Conservation (phyloP, 2,113 vertebrate species). For the Callocephalon fimbriatum region DNA sequence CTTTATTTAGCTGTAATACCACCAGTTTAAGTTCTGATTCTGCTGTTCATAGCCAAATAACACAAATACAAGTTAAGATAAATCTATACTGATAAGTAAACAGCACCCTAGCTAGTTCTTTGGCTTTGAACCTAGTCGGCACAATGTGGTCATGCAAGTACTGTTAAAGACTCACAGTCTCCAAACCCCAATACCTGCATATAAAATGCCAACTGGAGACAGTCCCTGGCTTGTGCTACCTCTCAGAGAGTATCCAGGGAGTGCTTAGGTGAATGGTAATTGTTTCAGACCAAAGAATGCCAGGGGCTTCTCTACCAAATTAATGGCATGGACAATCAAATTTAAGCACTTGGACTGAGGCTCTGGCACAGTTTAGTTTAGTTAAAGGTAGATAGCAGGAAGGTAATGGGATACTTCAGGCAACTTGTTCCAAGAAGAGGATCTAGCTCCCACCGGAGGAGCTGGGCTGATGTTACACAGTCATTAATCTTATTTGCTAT, state of each 20-base stretch:
- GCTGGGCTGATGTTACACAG: background rate
- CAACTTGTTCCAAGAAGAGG: background rate
- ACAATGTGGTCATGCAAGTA: background rate
- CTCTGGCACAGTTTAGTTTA: background rate
- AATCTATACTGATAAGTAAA: background rate
- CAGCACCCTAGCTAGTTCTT: background rate
- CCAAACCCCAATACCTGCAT: background rate
- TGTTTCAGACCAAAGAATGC: background rate
- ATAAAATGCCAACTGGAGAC: background rate
- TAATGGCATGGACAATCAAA: background rate
- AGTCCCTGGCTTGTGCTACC: background rate
- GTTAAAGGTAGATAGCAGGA: background rate
- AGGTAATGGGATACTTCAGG: background rate
- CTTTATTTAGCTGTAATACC: background rate
- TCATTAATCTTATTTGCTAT: conserved; percentile 29
- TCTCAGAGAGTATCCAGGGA: background rate
- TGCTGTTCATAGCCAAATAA: background rate
- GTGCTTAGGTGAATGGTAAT: background rate
- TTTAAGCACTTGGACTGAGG: background rate
- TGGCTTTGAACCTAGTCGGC: background rate
- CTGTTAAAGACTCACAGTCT: background rate
- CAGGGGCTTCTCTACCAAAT: background rate
- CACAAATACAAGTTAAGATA: background rate
- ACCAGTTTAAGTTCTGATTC: background rate
- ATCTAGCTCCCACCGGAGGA: background rate